Percentiles rank a stretch among this genome's conserved stretches.
Conservation (phyloP, 2,797 vertebrate species). For the Mareca strepera region DNA sequence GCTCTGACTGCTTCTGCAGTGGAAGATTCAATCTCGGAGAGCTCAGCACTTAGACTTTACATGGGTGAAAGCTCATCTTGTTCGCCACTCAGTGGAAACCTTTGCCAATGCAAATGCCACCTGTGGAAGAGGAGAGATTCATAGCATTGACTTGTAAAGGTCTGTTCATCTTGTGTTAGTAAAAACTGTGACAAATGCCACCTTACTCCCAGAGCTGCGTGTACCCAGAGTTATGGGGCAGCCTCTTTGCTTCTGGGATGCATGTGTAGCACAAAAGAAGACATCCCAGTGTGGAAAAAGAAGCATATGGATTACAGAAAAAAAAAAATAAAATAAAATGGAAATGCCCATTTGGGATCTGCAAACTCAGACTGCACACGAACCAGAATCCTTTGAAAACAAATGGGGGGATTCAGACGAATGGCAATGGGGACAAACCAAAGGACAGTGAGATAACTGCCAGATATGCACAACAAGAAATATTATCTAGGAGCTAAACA, state of each 20-base stretch:
- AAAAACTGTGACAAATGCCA: neutral
- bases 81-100: no score
- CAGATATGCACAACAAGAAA: neutral
- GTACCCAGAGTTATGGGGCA: neutral
- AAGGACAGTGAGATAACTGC: neutral
- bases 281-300: neutral
- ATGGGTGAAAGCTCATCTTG: no score
- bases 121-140: no score
- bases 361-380: neutral
- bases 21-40: neutral
- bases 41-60: neutral
- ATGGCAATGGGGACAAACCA: neutral
- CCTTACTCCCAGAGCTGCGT: neutral
- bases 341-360: neutral
- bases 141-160: rapidly evolving
- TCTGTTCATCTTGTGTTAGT: neutral
- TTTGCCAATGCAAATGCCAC: no score
- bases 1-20: neutral
- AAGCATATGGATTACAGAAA: neutral
- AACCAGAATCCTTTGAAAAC: neutral
- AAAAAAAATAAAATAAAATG: neutral
- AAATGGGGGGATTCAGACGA: neutral
- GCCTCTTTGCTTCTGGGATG: neutral
- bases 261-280: neutral
- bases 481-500: neutral